These are phyloP conservation scores for Synanthedon andrenaeformis DNA, from an alignment of 2,888 invertebrate genomes.

Conservation along the genomic window DNA sequence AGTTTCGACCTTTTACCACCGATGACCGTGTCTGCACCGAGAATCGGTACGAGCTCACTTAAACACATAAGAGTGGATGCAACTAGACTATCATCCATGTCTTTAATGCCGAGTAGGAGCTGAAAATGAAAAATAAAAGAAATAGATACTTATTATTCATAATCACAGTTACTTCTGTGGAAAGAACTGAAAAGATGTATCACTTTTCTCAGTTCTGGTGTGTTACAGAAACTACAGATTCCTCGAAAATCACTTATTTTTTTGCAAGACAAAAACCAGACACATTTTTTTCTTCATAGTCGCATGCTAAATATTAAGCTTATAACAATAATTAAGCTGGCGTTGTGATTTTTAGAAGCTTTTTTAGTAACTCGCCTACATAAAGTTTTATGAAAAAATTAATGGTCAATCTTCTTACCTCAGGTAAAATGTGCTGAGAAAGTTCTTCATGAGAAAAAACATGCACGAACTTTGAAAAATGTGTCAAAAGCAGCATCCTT, in stretches of 20 bases:
- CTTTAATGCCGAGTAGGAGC: conserved; percentile 88
- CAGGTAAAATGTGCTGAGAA: conserved; percentile 84
- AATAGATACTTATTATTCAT: not conserved
- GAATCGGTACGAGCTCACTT: conserved; percentile 85
- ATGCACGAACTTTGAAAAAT: conserved; percentile 81
- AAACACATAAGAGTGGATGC: conserved; percentile 83
- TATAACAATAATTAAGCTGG: too few species aligned
- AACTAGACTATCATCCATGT: conserved; percentile 86
- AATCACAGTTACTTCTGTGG: not conserved
- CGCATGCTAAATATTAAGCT: too few species aligned
- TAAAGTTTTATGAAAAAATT: too few species aligned
- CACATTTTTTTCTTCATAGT: too few species aligned
- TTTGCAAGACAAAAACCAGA: too few species aligned
- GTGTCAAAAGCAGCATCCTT: conserved; percentile 79
- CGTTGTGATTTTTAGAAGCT: too few species aligned
- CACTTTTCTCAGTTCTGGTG: not conserved
- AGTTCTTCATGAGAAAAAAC: conserved; percentile 82
- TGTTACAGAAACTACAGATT: too few species aligned
- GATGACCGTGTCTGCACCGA: conserved; percentile 87
- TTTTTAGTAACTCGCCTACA: too few species aligned
- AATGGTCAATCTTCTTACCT: conserved; percentile 57
- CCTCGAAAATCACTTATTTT: too few species aligned
- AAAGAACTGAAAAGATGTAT: not conserved
- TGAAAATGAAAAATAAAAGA: conserved; percentile 47
- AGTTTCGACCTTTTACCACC: conserved; percentile 84